A percentile compares a stretch with the other conserved stretches of the same genome.
These are phyloP conservation scores for Dromiciops gliroides DNA, from an alignment of 2,113 vertebrate genomes.

Conservation along the genomic window DNA sequence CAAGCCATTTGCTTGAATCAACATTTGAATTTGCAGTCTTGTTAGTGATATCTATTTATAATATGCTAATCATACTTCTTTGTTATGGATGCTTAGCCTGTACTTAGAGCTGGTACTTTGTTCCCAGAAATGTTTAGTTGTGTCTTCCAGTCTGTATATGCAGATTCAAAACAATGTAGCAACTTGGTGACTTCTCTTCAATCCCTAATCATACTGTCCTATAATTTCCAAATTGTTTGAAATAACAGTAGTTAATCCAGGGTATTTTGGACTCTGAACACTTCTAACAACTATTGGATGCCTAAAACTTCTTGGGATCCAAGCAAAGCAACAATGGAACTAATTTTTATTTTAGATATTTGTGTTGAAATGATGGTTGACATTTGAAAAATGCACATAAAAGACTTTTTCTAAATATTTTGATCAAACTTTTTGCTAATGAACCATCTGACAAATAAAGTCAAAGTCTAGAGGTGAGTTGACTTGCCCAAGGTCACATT, in stretches of 20 bases:
- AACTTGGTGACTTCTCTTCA: background rate
- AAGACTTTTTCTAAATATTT: constrained; percentile 2
- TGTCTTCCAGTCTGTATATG: background rate
- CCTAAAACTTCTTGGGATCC: constrained; percentile 16
- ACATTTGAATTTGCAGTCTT: constrained; percentile 31
- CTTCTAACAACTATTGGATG: constrained; percentile 16
- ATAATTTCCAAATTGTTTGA: background rate
- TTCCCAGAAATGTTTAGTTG: constrained; percentile 36
- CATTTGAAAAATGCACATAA: constrained; percentile 1
- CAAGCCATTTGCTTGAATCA: constrained; percentile 3
- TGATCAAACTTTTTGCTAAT: constrained; percentile 34
- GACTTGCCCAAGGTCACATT: background rate
- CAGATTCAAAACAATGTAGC: background rate
- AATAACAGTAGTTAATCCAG: background rate
- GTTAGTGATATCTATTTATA: constrained; percentile 23
- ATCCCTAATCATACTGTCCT: background rate
- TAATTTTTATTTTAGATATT: constrained; percentile 45
- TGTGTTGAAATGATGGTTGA: constrained; percentile 30
- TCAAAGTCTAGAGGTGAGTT: background rate
- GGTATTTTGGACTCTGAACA: background rate
- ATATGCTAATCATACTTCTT: background rate
- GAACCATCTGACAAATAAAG: background rate
- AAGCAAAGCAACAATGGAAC: background rate
- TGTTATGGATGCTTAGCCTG: background rate
- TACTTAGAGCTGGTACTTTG: constrained; percentile 26